Evolutionary conservation across 30 jellyfish, hydroid and myxozoan genomes (phyloP).

Genomic region (Turritopsis dohrnii): DNA sequence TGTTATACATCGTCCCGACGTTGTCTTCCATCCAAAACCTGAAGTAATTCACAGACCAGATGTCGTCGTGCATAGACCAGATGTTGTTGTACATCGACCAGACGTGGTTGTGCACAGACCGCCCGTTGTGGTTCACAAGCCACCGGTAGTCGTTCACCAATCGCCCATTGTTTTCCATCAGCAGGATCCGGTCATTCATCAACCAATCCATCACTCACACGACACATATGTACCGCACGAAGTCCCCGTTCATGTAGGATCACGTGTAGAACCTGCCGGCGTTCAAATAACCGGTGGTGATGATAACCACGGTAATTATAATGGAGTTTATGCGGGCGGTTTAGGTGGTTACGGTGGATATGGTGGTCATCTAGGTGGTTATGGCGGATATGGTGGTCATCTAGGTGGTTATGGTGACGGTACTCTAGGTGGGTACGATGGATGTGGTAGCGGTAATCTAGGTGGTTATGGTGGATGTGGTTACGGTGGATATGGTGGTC

Average conservation of each 20-base stretch:
- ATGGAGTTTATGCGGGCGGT: slow-evolving; percentile 31
- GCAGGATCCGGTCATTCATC: slow-evolving; percentile 66
- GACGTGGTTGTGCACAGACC: slow-evolving; percentile 90
- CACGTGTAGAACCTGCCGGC: slow-evolving; percentile 57
- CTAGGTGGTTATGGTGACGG: slow-evolving; percentile 24
- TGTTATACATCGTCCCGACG: slow-evolving; percentile 69
- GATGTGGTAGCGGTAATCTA: slow-evolving; percentile 24
- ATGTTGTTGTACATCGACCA: slow-evolving; percentile 84
- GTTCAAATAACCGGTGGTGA: slow-evolving; percentile 13
- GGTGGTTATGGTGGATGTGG: slow-evolving; percentile 34
- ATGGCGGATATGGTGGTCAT: slow-evolving; percentile 29
- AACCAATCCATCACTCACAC: slow-evolving; percentile 67
- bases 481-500: slow-evolving; percentile 25
- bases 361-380: slow-evolving; percentile 27
- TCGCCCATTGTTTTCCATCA: slow-evolving; percentile 94
- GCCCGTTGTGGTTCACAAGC: slow-evolving; percentile 80
- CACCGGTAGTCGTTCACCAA: slow-evolving; percentile 74
- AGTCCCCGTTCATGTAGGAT: slow-evolving; percentile 78
- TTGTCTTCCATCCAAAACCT: slow-evolving; percentile 75
- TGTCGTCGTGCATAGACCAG: slow-evolving; percentile 89
- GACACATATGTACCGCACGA: slow-evolving; percentile 56
- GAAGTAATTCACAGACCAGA: slow-evolving; percentile 90
- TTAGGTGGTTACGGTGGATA: slow-evolving; percentile 27
- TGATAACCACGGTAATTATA: slow-evolving; percentile 16
- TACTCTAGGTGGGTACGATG: slow-evolving; percentile 31